Evolutionary conservation across 1,140 invertebrate species (phyloP).

Genomic region (Tyrophagus putrescentiae): DNA sequence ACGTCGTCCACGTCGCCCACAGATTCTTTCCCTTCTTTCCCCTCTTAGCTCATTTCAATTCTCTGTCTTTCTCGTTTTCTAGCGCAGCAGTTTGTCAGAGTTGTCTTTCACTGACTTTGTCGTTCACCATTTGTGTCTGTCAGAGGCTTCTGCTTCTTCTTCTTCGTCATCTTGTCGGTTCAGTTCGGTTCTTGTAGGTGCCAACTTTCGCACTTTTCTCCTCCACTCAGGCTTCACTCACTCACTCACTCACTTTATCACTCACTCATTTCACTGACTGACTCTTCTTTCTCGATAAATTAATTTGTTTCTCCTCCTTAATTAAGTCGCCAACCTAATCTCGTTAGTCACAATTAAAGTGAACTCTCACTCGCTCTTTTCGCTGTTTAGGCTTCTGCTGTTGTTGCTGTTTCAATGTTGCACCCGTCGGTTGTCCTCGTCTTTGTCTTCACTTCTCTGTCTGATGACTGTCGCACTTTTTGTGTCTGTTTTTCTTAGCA

Average conservation of each 20-base stretch:
- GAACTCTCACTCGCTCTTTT: background rate
- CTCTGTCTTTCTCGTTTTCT: no score
- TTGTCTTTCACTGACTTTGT: no score
- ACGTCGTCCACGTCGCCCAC: constrained; percentile 1
- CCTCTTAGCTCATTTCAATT: no score
- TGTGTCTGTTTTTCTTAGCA: no score
- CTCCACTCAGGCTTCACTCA: background rate
- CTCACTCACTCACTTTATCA: background rate
- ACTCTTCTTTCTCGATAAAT: background rate
- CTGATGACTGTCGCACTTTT: no score
- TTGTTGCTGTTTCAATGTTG: background rate
- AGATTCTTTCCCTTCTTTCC: background rate
- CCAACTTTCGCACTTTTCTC: background rate
- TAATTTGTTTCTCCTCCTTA: background rate
- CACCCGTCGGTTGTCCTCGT: no score
- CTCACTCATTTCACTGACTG: background rate
- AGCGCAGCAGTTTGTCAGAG: no score
- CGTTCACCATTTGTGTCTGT: no score
- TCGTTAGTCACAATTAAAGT: constrained; percentile 14
- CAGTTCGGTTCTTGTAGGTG: no score
- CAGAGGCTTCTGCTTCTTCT: no score
- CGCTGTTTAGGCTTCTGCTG: background rate
- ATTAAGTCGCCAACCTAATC: constrained; percentile 9
- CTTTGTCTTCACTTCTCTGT: no score
- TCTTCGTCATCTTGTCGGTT: background rate